Base-by-base conservation (phyloP, 2,797 vertebrate genomes). In the Telmatherina bonti region DNA sequence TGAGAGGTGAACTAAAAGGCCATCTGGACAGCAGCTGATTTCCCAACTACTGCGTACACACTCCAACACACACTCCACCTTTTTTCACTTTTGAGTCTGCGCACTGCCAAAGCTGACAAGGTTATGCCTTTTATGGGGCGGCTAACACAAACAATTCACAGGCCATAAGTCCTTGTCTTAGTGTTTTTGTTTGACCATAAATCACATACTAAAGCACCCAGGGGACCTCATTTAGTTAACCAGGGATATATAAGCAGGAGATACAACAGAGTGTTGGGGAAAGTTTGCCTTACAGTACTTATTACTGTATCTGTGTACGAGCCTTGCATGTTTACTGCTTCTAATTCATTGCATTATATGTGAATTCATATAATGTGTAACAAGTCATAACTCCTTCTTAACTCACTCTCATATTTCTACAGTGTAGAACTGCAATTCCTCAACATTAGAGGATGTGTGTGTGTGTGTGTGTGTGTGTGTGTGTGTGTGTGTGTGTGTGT, bases 21-120 rank as follows among this genome's bases (percentile, higher is more conserved):
- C 96, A 97, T 96, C 93, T 97, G 96, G 96, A 95, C 88, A 86
- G 79, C 96, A 97, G 95, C 95, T 95, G 95, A 96, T 92, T 89
- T 75, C 54, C 79, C 65, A 36, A 87, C 63, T 67, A 76, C 77
- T 82, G 81, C 60, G 79, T 67, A 69, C 86, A 79, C 75, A 82
- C 66, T 61, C 69, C 59, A 81, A 82, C 78, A 90, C 89, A 60
- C 82, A 63, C 53, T 59, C 49, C 59, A 82, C 82, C 70, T 66
- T 68, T 74, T 30, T 74, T 85, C 69, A 74, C 71, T 31, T 75
- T 76, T 65, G 59, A 72, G 70, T 81, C 70, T 20, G 41, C 72
- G 79, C 63, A 78, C 74, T 67, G 75, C 67, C 62, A 67, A 65
- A 70, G 70, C 64, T 74, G 81, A 83, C 83, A 88, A 88, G 89